These are phyloP conservation scores for Rhadinocentrus ornatus DNA, from an alignment of 2,797 vertebrate species.

Conservation along the genomic window DNA sequence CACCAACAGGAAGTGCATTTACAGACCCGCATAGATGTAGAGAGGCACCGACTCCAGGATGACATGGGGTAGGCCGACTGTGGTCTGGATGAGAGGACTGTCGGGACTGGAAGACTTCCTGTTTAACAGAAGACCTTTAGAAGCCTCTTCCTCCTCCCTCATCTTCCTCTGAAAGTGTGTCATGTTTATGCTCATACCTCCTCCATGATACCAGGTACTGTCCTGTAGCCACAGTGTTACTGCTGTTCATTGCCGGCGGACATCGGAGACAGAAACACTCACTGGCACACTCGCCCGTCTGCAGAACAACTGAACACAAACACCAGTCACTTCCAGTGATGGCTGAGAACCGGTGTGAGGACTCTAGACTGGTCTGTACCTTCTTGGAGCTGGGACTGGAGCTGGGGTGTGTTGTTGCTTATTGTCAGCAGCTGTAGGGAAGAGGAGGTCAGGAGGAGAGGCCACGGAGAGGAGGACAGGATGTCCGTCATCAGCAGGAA, in stretches of 20 bases:
- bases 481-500: conserved; percentile 76
- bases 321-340: no score
- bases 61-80: conserved; percentile 90
- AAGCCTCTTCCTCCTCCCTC: neutral
- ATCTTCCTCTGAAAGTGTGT: neutral
- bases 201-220: conserved; percentile 93
- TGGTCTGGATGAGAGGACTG: conserved; percentile 86
- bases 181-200: conserved; percentile 33
- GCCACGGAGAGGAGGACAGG: conserved; percentile 84
- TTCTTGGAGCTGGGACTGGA: conserved; percentile 87
- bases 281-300: conserved; percentile 93
- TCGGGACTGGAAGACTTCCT: conserved; percentile 85
- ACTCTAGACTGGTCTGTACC: conserved; percentile 71
- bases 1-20: neutral
- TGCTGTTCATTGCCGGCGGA: conserved; percentile 82
- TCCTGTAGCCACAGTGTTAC: conserved; percentile 89
- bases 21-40: conserved; percentile 93
- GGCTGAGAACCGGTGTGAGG: neutral
- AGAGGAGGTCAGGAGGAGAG: conserved; percentile 82
- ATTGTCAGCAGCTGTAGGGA: conserved; percentile 86
- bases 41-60: conserved; percentile 92
- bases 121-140: conserved; percentile 14
- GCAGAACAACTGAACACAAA: conserved; percentile 87
- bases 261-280: conserved; percentile 95
- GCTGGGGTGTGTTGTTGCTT: conserved; percentile 83